phyloP scores from a whole-genome alignment of 2,888 invertebrate species.

The Augochlorella aurata region DNA sequence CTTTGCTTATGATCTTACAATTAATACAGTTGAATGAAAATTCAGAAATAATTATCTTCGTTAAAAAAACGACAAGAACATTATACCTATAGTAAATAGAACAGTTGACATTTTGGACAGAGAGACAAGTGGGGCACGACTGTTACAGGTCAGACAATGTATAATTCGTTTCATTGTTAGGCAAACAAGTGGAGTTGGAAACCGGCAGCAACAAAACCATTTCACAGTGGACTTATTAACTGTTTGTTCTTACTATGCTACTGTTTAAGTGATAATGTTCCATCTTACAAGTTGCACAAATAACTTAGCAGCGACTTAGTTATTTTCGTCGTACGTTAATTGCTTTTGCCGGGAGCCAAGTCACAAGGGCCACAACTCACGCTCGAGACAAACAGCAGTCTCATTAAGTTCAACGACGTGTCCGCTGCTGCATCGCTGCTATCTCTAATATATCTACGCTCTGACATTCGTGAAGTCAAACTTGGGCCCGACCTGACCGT shows the following conservation, averaged over 20 bases:
- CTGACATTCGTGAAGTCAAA: conserved; percentile 2
- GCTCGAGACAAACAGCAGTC: conserved; percentile 30
- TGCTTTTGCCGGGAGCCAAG: conserved; percentile 21
- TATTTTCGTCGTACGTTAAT: conserved; percentile 26
- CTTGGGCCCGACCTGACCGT: background rate
- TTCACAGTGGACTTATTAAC: background rate
- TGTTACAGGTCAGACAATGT: background rate
- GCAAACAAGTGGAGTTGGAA: background rate
- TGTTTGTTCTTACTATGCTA: background rate
- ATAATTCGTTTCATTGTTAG: background rate
- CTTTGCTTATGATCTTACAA: too few relatives aligned
- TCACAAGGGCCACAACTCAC: conserved; percentile 22
- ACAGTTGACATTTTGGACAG: too few relatives aligned
- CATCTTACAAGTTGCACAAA: conserved; percentile 1
- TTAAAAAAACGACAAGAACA: too few relatives aligned
- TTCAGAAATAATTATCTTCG: too few relatives aligned
- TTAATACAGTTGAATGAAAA: too few relatives aligned
- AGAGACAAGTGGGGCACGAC: background rate
- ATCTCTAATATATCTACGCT: background rate
- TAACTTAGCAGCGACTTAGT: conserved; percentile 12
- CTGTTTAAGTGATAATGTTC: conserved; percentile 1
- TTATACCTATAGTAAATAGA: too few relatives aligned
- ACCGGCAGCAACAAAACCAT: background rate
- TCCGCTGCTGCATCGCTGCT: conserved; percentile 3
- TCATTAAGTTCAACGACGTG: conserved; percentile 26